Evolutionary conservation across 2,113 vertebrate species (phyloP).

Genomic region (Seriola dumerili): DNA sequence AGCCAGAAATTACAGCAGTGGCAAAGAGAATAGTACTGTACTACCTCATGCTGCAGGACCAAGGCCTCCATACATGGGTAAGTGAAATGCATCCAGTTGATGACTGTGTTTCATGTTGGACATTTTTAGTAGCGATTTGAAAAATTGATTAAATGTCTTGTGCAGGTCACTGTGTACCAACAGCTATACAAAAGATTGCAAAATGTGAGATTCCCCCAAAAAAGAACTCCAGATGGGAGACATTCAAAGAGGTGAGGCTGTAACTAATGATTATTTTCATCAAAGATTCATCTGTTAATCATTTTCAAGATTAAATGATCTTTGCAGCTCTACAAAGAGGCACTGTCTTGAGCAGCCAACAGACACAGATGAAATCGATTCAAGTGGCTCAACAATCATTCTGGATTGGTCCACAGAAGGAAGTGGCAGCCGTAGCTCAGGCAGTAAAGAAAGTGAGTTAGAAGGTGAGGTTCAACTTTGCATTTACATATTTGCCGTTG

Average conservation of each 20-base stretch:
- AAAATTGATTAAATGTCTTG: slow-evolving; percentile 9
- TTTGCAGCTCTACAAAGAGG: slow-evolving; percentile 4
- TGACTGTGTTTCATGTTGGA: slow-evolving; percentile 24
- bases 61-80: slow-evolving; percentile 17
- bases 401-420: slow-evolving; percentile 16
- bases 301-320: not conserved
- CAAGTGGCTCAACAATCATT: slow-evolving; percentile 48
- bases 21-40: slow-evolving; percentile 36
- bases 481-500: not conserved
- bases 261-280: slow-evolving; percentile 4
- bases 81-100: slow-evolving; percentile 38
- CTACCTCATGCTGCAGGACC: slow-evolving; percentile 41
- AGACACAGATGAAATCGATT: slow-evolving; percentile 11
- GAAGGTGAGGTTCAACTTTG: not conserved
- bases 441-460: slow-evolving; percentile 1
- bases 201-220: slow-evolving; percentile 27
- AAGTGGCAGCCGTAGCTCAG: not conserved
- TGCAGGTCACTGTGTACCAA: slow-evolving; percentile 5
- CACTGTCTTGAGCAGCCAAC: not conserved
- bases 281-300: slow-evolving; percentile 1
- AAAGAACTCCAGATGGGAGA: slow-evolving; percentile 14
- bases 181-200: slow-evolving; percentile 23
- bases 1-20: slow-evolving; percentile 7
- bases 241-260: slow-evolving; percentile 14
- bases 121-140: slow-evolving; percentile 10